phyloP scores from a whole-genome alignment of 2,113 vertebrate genomes.

The Coracopsis vasa region DNA sequence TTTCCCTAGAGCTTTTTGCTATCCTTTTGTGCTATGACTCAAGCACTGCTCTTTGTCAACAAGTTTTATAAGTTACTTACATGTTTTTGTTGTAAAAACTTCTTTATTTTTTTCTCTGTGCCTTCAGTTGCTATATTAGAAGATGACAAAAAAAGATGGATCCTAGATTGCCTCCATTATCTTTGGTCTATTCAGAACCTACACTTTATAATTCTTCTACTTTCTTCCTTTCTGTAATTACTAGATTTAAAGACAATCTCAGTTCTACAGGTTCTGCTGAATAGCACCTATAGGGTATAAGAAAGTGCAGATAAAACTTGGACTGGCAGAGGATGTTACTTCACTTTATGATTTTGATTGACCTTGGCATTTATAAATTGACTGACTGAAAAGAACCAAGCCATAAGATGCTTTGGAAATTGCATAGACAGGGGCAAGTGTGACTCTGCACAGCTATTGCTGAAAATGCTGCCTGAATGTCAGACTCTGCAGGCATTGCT shows the following conservation, averaged over 20 bases:
- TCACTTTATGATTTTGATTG: background rate
- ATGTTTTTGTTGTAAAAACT: background rate
- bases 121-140: background rate
- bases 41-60: background rate
- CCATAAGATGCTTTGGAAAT: background rate
- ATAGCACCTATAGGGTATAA: background rate
- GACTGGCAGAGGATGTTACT: background rate
- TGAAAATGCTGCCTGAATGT: background rate
- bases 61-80: background rate
- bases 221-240: background rate
- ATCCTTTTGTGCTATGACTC: background rate
- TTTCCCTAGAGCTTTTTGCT: background rate
- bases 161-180: background rate
- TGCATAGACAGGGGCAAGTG: background rate
- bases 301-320: background rate
- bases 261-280: background rate
- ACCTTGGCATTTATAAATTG: background rate
- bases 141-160: background rate
- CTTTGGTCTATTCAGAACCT: background rate
- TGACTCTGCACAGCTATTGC: background rate
- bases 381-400: background rate
- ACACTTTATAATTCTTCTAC: background rate
- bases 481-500: background rate
- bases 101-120: background rate
- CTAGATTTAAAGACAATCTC: background rate